Percentiles rank a stretch among this genome's conserved stretches.
phyloP scores from a whole-genome alignment of 2,888 invertebrate genomes.

The Ametastegia equiseti region DNA sequence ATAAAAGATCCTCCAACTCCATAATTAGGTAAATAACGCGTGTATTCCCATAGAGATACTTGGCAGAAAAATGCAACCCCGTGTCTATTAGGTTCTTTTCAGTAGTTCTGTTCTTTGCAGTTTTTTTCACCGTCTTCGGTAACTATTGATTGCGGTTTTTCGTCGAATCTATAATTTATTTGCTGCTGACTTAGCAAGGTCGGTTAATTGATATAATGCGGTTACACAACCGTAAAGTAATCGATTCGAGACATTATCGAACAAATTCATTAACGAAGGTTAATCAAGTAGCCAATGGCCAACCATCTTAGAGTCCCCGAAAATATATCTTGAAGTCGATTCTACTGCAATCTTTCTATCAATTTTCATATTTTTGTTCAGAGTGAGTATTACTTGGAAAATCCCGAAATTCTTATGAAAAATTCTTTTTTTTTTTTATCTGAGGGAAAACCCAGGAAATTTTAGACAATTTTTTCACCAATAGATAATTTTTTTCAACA shows the following conservation, averaged over 20 bases:
- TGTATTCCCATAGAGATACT: neutral
- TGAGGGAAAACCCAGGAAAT: too few species aligned
- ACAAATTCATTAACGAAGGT: slow-evolving; percentile 7
- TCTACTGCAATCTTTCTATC: neutral
- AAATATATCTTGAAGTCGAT: neutral
- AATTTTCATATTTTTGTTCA: neutral
- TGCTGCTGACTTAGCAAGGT: neutral
- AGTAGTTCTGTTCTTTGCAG: neutral
- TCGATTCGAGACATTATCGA: neutral
- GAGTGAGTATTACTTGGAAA: too few species aligned
- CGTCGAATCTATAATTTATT: neutral
- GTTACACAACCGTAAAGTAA: neutral
- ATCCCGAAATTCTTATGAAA: too few species aligned
- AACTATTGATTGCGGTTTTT: slow-evolving; percentile 1
- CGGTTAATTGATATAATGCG: neutral
- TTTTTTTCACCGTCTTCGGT: neutral
- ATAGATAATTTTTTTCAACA: too few species aligned
- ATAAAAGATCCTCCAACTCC: too few species aligned
- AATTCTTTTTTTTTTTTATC: too few species aligned
- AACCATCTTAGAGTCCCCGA: neutral
- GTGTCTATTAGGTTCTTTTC: neutral
- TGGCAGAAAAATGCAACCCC: neutral
- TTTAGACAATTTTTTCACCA: too few species aligned
- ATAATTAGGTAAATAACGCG: neutral
- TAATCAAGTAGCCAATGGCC: neutral